phyloP scores from a whole-genome alignment of 2,888 invertebrate genomes.

The Caenorhabditis auriculariae region DNA sequence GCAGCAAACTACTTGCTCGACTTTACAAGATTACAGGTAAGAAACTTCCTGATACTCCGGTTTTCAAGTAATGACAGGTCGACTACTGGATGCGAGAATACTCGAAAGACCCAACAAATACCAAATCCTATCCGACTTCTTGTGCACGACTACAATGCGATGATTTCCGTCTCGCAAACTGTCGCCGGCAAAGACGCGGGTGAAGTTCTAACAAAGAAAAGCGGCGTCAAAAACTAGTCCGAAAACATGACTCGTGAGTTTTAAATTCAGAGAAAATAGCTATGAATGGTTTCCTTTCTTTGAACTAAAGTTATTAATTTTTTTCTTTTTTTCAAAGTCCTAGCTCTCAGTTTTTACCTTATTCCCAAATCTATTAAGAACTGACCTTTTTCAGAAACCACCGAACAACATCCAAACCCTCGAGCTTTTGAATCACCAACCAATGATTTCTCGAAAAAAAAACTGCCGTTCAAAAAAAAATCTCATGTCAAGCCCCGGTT shows the following conservation, averaged over 20 bases:
- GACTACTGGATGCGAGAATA: constrained; percentile 59
- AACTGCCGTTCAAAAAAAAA: too few species aligned
- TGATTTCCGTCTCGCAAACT: constrained; percentile 44
- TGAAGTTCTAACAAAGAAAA: background rate
- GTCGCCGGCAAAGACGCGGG: constrained; percentile 5
- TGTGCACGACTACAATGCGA: constrained; percentile 52
- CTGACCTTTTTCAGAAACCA: background rate
- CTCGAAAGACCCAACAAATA: constrained; percentile 16
- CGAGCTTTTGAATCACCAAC: too few species aligned
- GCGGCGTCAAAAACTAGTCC: too few species aligned
- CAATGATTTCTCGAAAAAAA: too few species aligned
- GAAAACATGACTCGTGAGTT: too few species aligned
- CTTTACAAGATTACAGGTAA: constrained; percentile 57
- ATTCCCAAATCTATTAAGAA: background rate
- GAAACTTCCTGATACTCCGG: background rate
- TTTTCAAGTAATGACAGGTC: constrained; percentile 36
- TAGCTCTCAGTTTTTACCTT: background rate
- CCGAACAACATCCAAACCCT: background rate
- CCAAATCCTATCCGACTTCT: constrained; percentile 9
- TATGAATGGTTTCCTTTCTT: too few species aligned
- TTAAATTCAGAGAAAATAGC: too few species aligned
- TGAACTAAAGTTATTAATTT: too few species aligned
- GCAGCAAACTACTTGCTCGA: constrained; percentile 55
- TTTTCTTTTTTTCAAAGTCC: too few species aligned
- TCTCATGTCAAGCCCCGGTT: too few species aligned